Percentiles rank a stretch among this genome's conserved stretches.
Conservation (phyloP, 2,113 vertebrate genomes). For the Progne subis region DNA sequence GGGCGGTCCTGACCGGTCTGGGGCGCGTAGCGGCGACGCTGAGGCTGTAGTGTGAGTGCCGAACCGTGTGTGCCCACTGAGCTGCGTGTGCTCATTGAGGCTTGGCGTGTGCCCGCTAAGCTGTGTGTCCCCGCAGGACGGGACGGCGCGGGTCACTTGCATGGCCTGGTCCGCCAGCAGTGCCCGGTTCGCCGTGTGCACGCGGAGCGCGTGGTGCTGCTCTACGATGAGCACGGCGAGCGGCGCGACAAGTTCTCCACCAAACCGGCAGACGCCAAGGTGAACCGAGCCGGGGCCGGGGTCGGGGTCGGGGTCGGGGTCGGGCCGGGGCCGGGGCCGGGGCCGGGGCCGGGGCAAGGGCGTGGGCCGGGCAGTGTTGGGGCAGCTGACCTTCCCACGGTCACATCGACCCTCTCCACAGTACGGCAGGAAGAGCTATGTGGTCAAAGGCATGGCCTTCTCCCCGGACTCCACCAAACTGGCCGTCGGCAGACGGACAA, state of each 20-base stretch:
- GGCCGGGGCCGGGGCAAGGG: too few species aligned
- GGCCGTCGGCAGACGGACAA: slow-evolving; percentile 92
- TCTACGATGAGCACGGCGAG: slow-evolving; percentile 95
- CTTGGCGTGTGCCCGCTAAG: background rate
- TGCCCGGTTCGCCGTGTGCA: slow-evolving; percentile 88
- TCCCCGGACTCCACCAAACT: slow-evolving; percentile 96
- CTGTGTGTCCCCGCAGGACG: slow-evolving; percentile 74
- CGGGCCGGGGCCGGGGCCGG: too few species aligned
- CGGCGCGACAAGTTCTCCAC: slow-evolving; percentile 95
- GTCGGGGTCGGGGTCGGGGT: too few species aligned
- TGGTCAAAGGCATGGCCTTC: slow-evolving; percentile 92
- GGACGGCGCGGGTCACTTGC: slow-evolving; percentile 88
- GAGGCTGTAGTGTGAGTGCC: background rate
- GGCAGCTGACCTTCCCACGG: background rate
- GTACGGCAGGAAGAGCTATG: slow-evolving; percentile 94
- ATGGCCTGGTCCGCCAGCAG: slow-evolving; percentile 93
- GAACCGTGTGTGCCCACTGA: background rate
- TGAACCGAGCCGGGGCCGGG: background rate
- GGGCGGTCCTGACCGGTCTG: background rate
- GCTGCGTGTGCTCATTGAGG: background rate
- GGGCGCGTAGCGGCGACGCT: background rate
- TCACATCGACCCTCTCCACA: slow-evolving; percentile 3
- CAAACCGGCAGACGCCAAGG: slow-evolving; percentile 91
- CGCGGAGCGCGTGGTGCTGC: slow-evolving; percentile 89
- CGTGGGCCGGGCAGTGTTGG: background rate